Evolutionary conservation across 2,113 vertebrate genomes (phyloP).

Genomic region (Castor canadensis): DNA sequence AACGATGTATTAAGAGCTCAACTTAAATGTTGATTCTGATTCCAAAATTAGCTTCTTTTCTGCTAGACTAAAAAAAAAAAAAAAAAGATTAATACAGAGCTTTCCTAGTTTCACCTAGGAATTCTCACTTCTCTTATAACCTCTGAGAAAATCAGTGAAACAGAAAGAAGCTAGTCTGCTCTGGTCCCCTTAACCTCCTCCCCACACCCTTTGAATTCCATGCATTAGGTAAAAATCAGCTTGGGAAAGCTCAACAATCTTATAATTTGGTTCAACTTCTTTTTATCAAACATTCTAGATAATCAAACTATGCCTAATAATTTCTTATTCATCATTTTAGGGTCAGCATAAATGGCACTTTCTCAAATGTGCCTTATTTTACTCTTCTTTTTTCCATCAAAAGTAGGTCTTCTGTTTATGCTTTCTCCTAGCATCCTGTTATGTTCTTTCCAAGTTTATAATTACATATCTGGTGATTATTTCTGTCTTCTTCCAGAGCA

Average conservation of each 20-base stretch:
- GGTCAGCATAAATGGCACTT: not conserved
- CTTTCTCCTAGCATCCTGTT: not conserved
- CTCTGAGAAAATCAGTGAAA: not conserved
- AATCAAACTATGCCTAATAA: not conserved
- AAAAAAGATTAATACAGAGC: not conserved
- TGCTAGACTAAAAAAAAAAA: not conserved
- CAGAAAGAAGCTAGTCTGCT: not conserved
- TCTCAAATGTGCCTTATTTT: not conserved
- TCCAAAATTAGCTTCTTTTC: conserved; percentile 15
- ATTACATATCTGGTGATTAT: not conserved
- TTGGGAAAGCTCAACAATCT: not conserved
- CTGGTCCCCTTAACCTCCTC: not conserved
- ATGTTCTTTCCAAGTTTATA: not conserved
- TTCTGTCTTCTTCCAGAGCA: not conserved
- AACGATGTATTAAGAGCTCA: not conserved
- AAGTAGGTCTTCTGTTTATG: not conserved
- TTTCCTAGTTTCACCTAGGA: conserved; percentile 29
- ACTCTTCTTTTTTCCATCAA: not conserved
- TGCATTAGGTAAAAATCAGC: not conserved
- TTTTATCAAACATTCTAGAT: not conserved
- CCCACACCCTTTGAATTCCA: not conserved
- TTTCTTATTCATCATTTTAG: not conserved
- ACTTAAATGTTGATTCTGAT: conserved; percentile 14
- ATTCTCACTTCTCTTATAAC: not conserved
- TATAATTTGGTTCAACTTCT: not conserved